Conservation (phyloP, 2,888 invertebrate species). For the Pseudococcus viburni region DNA sequence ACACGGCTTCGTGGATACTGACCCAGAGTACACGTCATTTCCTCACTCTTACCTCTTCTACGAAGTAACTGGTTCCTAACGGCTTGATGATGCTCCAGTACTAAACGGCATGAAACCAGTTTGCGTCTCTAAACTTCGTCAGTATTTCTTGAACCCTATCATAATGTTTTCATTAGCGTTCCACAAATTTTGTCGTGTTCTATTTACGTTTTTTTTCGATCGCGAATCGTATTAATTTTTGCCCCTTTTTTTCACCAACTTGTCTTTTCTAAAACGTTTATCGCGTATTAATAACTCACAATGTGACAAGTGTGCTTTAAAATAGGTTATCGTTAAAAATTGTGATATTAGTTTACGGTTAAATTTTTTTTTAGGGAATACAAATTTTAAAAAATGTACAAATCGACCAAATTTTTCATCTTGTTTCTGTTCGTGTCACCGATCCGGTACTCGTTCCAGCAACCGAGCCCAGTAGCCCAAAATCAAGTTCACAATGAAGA, state of each 20-base stretch:
- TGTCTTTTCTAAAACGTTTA: background rate
- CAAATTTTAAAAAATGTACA: conserved; percentile 27
- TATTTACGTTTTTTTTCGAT: conserved; percentile 44
- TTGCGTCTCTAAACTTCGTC: conserved; percentile 49
- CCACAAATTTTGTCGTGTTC: conserved; percentile 32
- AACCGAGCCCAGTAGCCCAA: background rate
- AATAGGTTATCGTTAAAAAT: conserved; percentile 18
- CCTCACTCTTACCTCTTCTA: conserved; percentile 70
- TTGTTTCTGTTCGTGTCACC: conserved; percentile 47
- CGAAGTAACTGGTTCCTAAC: conserved; percentile 59
- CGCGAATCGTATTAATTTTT: conserved; percentile 17
- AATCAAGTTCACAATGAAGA: conserved; percentile 70
- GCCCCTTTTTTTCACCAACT: background rate
- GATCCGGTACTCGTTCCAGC: background rate
- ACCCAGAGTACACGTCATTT: conserved; percentile 62
- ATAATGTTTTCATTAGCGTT: background rate
- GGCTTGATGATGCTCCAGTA: conserved; percentile 44
- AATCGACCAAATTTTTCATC: conserved; percentile 41
- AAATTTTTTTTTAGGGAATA: background rate
- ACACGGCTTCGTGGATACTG: conserved; percentile 5
- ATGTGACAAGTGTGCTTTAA: background rate
- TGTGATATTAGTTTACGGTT: conserved; percentile 34
- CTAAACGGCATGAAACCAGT: conserved; percentile 34
- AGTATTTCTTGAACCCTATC: conserved; percentile 54
- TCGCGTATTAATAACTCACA: background rate